Base-by-base conservation (phyloP, 2,797 vertebrate species). In the Lagodon rhomboides region DNA sequence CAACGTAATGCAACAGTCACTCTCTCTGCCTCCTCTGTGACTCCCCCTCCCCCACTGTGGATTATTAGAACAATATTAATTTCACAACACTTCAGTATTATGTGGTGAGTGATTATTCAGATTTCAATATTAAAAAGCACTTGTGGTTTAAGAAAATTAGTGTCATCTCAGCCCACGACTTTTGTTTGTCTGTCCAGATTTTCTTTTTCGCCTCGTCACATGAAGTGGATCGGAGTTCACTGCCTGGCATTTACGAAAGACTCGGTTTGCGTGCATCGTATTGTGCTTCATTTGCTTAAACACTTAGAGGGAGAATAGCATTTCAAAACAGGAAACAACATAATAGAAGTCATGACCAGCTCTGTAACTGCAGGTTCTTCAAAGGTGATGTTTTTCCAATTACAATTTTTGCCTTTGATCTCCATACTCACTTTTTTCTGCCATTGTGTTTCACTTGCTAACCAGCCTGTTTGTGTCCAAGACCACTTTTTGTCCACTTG, bases 101-200 rank as follows among this genome's bases (percentile, higher is more conserved):
- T 71, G 77, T 84, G 83, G 76, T 86, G 77, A 87, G 88, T 88
- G 76, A 73, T 89, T 85, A 83, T 83, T 87, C 62, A 10, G 2
- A 72, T 85, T 87, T 87, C 53, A 60, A 77, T 82, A 80, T 80
- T 88, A 87, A 94, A 94, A 94, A 93, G 93, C 93, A 93, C 93
- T 95, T 94, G 88, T 90, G 92, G 91, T 93, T 92, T 90, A 84
- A 85, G 81, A 90, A 91, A 85, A 87, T 85, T 44, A 54, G 68
- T 77, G 78, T 87, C 71, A 80, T 82, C 71, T 87, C 74, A 76
- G 82, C 74, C 84, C 80, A 85, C 56, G 13, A 73, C 2, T 61
- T 51, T 58, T 54, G 18, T 50, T 77, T 66, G 16, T 77, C 30
- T 56, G 66, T 76, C 71, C 75, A 76, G 60, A 83, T 90, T 89